Base-by-base conservation (phyloP, 2,888 invertebrate genomes). In the Lampropteryx suffumata region DNA sequence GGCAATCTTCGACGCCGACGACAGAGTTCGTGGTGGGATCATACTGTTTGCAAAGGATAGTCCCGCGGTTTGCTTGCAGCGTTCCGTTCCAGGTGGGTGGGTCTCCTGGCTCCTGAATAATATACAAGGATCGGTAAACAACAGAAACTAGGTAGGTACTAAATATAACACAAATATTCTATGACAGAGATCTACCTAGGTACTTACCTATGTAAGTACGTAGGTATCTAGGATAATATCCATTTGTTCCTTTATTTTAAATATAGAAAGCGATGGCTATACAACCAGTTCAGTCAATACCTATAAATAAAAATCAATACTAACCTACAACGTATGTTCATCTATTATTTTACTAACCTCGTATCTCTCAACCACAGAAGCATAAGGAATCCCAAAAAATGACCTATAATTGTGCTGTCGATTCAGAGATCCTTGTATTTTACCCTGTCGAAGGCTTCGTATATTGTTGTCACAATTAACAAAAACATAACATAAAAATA, bases 1-100 rank as follows among this genome's bases (percentile, higher is more conserved):
- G 63, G 35, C 79, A 82, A 46, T 82, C 73, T 59, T 79, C 76
- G 26, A 62, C 55, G 9, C 73, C 73, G 3, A 62, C 40, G 9
- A 60, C 52, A 34, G 33, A 44, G 7, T 57, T 45, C 6, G 59
- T 43, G 5, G 27, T 3, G 3, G 46, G 17, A 1, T 58, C 39
- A 39, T 55, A 68, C 53, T 74, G 71, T 34, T 59, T 64, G 39
- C 74, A 74, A 35, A 30, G 40, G 13, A 63, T 48, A 11, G 56
- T 50, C 11, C 61, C 59, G 9, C 50, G 48, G 32, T 59, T 56
- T 10, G 74, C 73, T 8, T 40, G 39, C 3, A 66, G 55, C 0
- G 61, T 70, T n/a, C 59, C 66, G 2, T 55, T 51, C 67, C 70
- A 72, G 12, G 49, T 14, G 9, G 69, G 71, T 4, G 70, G 65